A percentile compares a stretch with the other conserved stretches of the same genome.
phyloP scores from a whole-genome alignment of 2,888 invertebrate genomes.

The Blastobasis lacticolella region DNA sequence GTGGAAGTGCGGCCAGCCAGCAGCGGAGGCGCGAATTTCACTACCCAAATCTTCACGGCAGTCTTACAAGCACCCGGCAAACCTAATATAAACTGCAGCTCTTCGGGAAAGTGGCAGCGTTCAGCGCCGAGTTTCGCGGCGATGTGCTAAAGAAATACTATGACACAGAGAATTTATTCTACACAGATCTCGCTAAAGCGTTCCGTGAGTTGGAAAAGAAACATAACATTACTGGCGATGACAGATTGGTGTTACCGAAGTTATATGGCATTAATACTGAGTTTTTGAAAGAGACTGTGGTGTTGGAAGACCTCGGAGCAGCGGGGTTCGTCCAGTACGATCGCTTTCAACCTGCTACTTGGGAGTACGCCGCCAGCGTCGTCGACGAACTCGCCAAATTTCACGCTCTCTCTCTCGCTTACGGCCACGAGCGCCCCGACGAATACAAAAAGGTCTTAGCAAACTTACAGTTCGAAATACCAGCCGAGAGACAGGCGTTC shows the following conservation, averaged over 20 bases:
- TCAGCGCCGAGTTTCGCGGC: constrained; percentile 30
- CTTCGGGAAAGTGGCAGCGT: constrained; percentile 40
- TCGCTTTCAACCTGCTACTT: constrained; percentile 37
- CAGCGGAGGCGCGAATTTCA: constrained; percentile 34
- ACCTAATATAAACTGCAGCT: constrained; percentile 21
- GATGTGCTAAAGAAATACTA: constrained; percentile 24
- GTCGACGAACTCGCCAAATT: constrained; percentile 43
- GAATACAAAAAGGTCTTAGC: constrained; percentile 23
- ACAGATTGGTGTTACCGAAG: constrained; percentile 29
- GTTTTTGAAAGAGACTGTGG: constrained; percentile 32
- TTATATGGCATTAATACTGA: constrained; percentile 31
- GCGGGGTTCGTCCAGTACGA: constrained; percentile 35
- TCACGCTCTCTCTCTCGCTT: constrained; percentile 50
- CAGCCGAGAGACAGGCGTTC: constrained; percentile 11
- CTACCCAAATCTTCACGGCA: constrained; percentile 22
- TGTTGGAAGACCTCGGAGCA: constrained; percentile 40
- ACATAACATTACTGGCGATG: constrained; percentile 23
- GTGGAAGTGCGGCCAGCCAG: constrained; percentile 12
- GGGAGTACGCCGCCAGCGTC: constrained; percentile 38
- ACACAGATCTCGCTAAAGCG: constrained; percentile 26
- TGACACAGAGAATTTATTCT: constrained; percentile 33
- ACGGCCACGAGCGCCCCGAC: constrained; percentile 29
- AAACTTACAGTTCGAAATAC: neutral
- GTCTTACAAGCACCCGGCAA: constrained; percentile 13
- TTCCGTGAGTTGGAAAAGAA: constrained; percentile 31